Evolutionary conservation across 2,888 invertebrate genomes (phyloP).

Genomic region (Bedellia somnulentella): DNA sequence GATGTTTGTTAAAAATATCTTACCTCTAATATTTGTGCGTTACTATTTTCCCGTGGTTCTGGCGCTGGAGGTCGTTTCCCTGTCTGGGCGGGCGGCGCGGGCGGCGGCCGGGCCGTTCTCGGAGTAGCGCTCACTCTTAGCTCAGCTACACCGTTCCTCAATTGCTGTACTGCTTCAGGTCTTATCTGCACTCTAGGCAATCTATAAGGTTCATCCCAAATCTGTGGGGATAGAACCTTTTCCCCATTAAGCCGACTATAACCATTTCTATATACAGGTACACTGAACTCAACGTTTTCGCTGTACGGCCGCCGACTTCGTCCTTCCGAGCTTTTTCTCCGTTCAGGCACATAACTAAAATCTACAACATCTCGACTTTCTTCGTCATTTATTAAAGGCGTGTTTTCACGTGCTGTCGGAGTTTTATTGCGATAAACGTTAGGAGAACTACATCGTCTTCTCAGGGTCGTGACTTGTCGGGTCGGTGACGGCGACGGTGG

Average conservation of each 20-base stretch:
- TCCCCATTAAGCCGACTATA: conserved; percentile 31
- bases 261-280: conserved; percentile 36
- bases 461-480: conserved; percentile 31
- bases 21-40: conserved; percentile 42
- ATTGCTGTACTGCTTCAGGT: conserved; percentile 40
- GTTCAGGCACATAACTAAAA: conserved; percentile 29
- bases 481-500: conserved; percentile 42
- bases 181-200: conserved; percentile 39
- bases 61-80: conserved; percentile 14
- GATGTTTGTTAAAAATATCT: too few species aligned
- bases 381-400: conserved; percentile 36
- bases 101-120: conserved; percentile 37
- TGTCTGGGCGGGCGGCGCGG: conserved; percentile 26
- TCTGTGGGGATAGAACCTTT: conserved; percentile 10
- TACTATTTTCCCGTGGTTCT: conserved; percentile 38
- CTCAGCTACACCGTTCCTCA: conserved; percentile 41
- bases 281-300: conserved; percentile 45
- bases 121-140: conserved; percentile 45
- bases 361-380: conserved; percentile 45
- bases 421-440: conserved; percentile 40
- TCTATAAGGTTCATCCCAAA: conserved; percentile 51
- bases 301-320: conserved; percentile 43
- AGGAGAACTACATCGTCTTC: conserved; percentile 47
- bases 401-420: conserved; percentile 25
- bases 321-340: conserved; percentile 29